Evolutionary conservation across 2,888 invertebrate species (phyloP).

Genomic region (Leptinotarsa tumamoca): DNA sequence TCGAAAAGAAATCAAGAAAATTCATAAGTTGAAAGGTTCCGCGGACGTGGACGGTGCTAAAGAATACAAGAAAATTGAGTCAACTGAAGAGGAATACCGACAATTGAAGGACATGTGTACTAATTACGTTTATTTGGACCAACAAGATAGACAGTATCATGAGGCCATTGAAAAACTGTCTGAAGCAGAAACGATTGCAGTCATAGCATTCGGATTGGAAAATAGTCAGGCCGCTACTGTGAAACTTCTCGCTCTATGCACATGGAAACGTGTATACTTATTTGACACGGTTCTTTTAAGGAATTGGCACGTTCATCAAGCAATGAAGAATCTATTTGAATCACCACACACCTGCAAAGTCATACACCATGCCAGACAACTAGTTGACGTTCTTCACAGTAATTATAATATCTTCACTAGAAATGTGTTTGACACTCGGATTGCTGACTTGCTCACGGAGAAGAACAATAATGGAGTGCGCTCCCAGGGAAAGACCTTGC

Average conservation of each 20-base stretch:
- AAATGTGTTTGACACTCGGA: conserved; percentile 50
- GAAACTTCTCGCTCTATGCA: conserved; percentile 44
- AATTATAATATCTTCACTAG: conserved; percentile 44
- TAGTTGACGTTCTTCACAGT: conserved; percentile 46
- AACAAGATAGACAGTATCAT: conserved; percentile 48
- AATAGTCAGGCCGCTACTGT: conserved; percentile 34
- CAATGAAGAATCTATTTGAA: conserved; percentile 50
- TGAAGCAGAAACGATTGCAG: conserved; percentile 48
- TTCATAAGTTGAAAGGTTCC: conserved; percentile 37
- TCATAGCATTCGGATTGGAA: conserved; percentile 48
- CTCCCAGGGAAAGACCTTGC: too few species aligned
- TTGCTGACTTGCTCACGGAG: conserved; percentile 49
- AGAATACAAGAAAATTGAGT: conserved; percentile 37
- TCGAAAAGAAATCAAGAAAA: conserved; percentile 46
- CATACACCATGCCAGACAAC: conserved; percentile 48
- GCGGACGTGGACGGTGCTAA: conserved; percentile 4
- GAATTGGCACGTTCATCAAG: conserved; percentile 45
- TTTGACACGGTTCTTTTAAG: conserved; percentile 46
- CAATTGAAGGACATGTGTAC: conserved; percentile 45
- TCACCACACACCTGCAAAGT: conserved; percentile 49
- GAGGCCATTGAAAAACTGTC: conserved; percentile 45
- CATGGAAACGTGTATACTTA: conserved; percentile 50
- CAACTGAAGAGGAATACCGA: conserved; percentile 48
- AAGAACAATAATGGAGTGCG: conserved; percentile 34
- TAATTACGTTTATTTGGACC: conserved; percentile 45